phyloP scores from a whole-genome alignment of 2,113 vertebrate species.

The Hymenochirus boettgeri region DNA sequence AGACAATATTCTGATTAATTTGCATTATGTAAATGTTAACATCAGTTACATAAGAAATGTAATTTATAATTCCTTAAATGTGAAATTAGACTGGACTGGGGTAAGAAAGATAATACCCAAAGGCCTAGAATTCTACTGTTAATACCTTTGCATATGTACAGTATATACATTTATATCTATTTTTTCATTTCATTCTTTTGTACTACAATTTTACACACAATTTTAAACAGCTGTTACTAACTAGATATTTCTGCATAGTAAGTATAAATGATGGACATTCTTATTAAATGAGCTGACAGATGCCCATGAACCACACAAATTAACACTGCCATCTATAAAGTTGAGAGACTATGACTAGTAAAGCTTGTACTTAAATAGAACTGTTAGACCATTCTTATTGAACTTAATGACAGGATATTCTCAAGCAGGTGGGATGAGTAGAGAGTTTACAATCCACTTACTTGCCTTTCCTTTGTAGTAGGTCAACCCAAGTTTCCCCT shows the following conservation, averaged over 20 bases:
- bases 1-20: too few species aligned
- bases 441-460: constrained; percentile 19
- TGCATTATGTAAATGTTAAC: too few species aligned
- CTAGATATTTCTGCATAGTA: constrained; percentile 20
- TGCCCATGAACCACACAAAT: constrained; percentile 34
- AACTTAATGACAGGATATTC: constrained; percentile 39
- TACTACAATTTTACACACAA: too few species aligned
- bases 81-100: too few species aligned
- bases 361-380: constrained; percentile 32
- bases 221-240: constrained; percentile 18
- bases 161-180: too few species aligned
- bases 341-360: constrained; percentile 27
- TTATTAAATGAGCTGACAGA: constrained; percentile 41
- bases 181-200: too few species aligned
- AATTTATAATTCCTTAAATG: too few species aligned
- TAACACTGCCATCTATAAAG: constrained; percentile 33
- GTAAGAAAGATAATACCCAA: too few species aligned
- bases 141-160: too few species aligned
- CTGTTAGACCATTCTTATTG: constrained; percentile 27
- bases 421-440: constrained; percentile 35
- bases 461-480: constrained; percentile 34
- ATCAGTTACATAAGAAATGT: too few species aligned
- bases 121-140: too few species aligned
- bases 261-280: constrained; percentile 31
- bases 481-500: constrained; percentile 12